Percentiles rank a stretch among this genome's conserved stretches.
Conservation (phyloP, 2,113 vertebrate genomes). For the Chloroceryle aenea region DNA sequence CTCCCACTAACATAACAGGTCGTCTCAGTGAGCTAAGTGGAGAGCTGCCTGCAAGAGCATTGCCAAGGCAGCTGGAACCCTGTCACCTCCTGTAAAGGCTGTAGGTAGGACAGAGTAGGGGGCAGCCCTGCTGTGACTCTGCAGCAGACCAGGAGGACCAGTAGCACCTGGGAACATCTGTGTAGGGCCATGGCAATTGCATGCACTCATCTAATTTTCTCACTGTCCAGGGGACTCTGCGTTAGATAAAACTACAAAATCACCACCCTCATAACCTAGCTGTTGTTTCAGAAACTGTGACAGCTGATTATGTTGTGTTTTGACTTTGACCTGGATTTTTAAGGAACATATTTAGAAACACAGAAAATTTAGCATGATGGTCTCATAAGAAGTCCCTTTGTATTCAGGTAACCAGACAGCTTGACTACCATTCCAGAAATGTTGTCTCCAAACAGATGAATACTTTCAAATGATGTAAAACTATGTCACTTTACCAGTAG, state of each 20-base stretch:
- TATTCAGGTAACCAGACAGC: background rate
- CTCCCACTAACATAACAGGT: rapidly evolving
- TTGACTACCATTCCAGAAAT: background rate
- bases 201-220: background rate
- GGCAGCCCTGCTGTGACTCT: rapidly evolving
- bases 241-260: background rate
- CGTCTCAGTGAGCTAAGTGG: background rate
- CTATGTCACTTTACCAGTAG: background rate
- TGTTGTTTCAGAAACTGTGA: background rate
- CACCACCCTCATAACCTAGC: background rate
- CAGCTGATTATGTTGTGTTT: background rate
- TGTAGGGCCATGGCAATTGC: background rate
- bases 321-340: background rate
- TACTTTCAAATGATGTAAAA: background rate
- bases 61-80: background rate
- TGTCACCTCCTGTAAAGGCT: background rate
- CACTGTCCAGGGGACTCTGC: background rate
- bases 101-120: background rate
- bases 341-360: rapidly evolving
- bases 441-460: background rate
- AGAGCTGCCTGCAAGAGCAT: background rate
- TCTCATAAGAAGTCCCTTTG: background rate
- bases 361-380: background rate
- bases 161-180: background rate
- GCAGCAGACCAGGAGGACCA: background rate